Base-by-base conservation (phyloP, 2,113 vertebrate genomes). In the Clarias batrachus region DNA sequence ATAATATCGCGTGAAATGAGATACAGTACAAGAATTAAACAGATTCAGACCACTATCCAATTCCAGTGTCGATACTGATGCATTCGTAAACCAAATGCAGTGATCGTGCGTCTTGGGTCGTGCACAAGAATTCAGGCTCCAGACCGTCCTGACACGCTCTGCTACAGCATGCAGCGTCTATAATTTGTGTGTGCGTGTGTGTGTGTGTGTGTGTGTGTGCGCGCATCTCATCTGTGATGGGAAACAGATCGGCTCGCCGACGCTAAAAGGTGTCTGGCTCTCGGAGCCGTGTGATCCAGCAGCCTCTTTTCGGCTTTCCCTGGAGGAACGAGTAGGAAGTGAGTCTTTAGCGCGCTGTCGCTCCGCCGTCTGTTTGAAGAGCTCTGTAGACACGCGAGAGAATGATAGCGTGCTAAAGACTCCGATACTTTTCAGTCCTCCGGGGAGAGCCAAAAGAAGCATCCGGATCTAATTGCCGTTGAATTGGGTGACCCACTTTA, bases 401-500 rank as follows among this genome's bases (percentile, higher is more conserved):
- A 63, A 82, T 21, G 37, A 74, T 66, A 63, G 70, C 63, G 62
- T 19, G 83, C 41, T 87, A 83, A 87, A 83, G 83, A 59, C 87
- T 70, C 60, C 16, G 25, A 77, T 82, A 41, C 73, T 37, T 30
- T 52, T 81, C 79, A 73, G 54, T 66, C 57, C 74, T 87, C 84
- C 59, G 73, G 80, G 79, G 86, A 41, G 48, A 84, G 62, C 54
- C 79, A 41, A 87, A 87, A 89, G 56, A 87, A 85, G 54, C 71
- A 81, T 81, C 86, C 85, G 86, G 37, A 77, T 66, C 80, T 59
- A 59, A 84, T 87, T 65, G 62, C 63, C 52, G 62, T 27, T 82
- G 27, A 89, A 87, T 82, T 85, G 83, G 82, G 88, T 83, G 83
- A 89, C 86, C 80, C 60, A 85, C 25, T 89, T 89, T 54, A 62